A percentile compares a stretch with the other conserved stretches of the same genome.
phyloP scores from a whole-genome alignment of 2,888 invertebrate species.

The Acanthopleura granulata region DNA sequence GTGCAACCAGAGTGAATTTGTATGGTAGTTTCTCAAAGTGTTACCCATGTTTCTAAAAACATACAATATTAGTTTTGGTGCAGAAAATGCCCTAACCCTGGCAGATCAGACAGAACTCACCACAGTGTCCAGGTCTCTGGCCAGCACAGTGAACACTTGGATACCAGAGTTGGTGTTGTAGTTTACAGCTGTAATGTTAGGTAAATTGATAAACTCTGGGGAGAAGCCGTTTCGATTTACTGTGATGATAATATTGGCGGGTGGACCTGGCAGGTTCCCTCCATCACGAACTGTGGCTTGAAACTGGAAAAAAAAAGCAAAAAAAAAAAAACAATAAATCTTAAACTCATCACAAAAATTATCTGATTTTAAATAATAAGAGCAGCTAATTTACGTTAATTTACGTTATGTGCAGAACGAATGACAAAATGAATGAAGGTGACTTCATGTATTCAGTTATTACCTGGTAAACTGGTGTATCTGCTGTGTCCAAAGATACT shows the following conservation, averaged over 20 bases:
- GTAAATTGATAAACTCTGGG: slow-evolving; percentile 51
- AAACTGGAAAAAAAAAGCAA: too few species aligned
- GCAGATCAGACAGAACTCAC: slow-evolving; percentile 28
- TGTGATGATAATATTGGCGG: slow-evolving; percentile 23
- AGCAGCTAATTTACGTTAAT: too few species aligned
- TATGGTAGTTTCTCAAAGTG: too few species aligned
- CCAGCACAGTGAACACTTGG: slow-evolving; percentile 45
- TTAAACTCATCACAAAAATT: too few species aligned
- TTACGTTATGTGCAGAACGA: too few species aligned
- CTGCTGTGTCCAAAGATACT: background rate
- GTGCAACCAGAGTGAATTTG: background rate
- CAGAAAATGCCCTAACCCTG: background rate
- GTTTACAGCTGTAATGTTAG: slow-evolving; percentile 36
- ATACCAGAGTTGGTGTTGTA: slow-evolving; percentile 36
- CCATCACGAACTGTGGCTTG: slow-evolving; percentile 8
- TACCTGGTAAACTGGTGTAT: slow-evolving; percentile 12
- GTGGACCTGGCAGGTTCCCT: background rate
- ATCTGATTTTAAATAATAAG: too few species aligned
- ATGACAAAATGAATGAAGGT: too few species aligned
- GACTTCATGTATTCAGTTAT: too few species aligned
- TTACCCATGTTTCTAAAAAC: too few species aligned
- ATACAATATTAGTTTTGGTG: background rate
- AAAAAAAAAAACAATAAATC: too few species aligned
- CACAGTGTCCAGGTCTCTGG: slow-evolving; percentile 41
- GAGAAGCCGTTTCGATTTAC: slow-evolving; percentile 51